These are phyloP conservation scores for Drosophila antonietae DNA, from an alignment of 2,888 invertebrate genomes.

Conservation along the genomic window DNA sequence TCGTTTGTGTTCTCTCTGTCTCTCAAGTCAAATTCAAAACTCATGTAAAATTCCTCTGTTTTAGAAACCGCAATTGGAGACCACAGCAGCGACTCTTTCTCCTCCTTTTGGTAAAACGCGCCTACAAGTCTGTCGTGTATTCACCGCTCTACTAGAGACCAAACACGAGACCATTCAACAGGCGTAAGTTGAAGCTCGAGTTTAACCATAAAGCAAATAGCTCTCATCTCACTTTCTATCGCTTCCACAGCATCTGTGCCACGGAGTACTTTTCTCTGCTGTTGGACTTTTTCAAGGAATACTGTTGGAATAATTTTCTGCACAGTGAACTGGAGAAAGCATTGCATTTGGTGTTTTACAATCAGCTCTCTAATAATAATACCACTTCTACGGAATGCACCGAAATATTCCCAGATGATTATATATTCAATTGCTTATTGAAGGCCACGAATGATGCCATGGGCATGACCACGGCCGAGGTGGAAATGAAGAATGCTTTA, in stretches of 20 bases:
- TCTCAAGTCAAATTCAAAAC: not conserved
- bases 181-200: conserved; percentile 85
- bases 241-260: conserved; percentile 78
- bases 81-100: conserved; percentile 89
- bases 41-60: not conserved
- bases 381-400: conserved; percentile 72
- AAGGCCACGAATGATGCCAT: conserved; percentile 34
- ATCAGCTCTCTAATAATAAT: conserved; percentile 82
- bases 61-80: conserved; percentile 88
- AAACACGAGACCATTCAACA: conserved; percentile 90
- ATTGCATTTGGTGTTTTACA: conserved; percentile 89
- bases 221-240: conserved; percentile 1
- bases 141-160: conserved; percentile 90
- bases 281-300: conserved; percentile 94
- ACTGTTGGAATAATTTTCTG: conserved; percentile 97
- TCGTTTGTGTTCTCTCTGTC: conserved; percentile 53
- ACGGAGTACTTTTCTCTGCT: conserved; percentile 87
- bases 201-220: not conserved
- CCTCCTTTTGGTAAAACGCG: conserved; percentile 92
- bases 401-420: conserved; percentile 63
- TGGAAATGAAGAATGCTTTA: conserved; percentile 49
- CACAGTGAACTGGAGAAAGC: conserved; percentile 95
- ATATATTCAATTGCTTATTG: conserved; percentile 55
- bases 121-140: conserved; percentile 91
- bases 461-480: conserved; percentile 21